Conservation (phyloP, 2,888 invertebrate genomes). For the Dromius quadrimaculatus region DNA sequence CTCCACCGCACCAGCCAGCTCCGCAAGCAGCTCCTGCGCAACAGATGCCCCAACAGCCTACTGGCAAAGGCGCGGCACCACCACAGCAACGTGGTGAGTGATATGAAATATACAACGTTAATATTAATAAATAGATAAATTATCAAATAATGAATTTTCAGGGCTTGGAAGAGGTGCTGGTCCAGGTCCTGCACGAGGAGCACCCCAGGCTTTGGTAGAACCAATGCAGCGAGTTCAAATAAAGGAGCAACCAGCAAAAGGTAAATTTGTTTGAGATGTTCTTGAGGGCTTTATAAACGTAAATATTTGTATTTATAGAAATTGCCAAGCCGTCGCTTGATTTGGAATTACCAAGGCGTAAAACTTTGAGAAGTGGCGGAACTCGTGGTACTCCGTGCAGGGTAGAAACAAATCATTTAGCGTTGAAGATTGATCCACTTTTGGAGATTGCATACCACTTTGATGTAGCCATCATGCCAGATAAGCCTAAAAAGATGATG, state of each 20-base stretch:
- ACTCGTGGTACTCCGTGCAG: constrained; percentile 65
- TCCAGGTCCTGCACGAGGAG: neutral
- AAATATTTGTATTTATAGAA: neutral
- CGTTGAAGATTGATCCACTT: constrained; percentile 68
- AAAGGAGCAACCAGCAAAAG: constrained; percentile 28
- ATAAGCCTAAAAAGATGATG: constrained; percentile 75
- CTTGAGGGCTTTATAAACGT: neutral
- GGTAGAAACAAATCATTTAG: constrained; percentile 76
- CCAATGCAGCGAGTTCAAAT: neutral
- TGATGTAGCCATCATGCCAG: constrained; percentile 80
- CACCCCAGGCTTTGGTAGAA: neutral
- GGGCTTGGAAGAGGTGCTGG: neutral
- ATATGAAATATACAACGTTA: constrained; percentile 41
- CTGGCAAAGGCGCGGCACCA: neutral
- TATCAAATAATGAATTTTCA: neutral
- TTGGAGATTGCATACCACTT: constrained; percentile 77
- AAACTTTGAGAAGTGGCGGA: constrained; percentile 59
- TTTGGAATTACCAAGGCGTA: constrained; percentile 58
- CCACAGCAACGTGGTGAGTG: neutral
- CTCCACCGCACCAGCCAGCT: constrained; percentile 20
- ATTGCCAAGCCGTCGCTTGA: neutral
- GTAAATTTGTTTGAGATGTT: too few species aligned
- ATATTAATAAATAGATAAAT: constrained; percentile 5
- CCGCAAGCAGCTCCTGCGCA: constrained; percentile 21
- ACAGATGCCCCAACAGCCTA: constrained; percentile 19